A percentile compares a stretch with the other conserved stretches of the same genome.
Evolutionary conservation across 2,888 invertebrate genomes (phyloP).

Genomic region (Acrobeloides nanus): DNA sequence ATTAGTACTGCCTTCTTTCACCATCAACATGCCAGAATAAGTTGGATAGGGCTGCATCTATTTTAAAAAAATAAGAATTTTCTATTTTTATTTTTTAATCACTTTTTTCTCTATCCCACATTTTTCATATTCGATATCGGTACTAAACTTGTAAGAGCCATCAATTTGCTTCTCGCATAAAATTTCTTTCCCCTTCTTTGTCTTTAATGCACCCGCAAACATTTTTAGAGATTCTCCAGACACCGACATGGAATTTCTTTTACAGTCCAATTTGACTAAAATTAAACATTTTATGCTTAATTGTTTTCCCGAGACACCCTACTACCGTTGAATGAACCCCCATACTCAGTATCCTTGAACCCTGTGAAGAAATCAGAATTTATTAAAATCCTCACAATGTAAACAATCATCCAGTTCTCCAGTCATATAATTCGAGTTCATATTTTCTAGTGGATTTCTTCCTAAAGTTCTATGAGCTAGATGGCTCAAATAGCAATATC

Average conservation of each 20-base stretch:
- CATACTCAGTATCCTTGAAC: too few species aligned
- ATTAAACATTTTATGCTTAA: too few species aligned
- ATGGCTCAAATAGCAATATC: constrained; percentile 29
- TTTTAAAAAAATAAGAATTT: constrained; percentile 10
- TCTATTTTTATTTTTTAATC: neutral
- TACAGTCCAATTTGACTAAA: constrained; percentile 25
- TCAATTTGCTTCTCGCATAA: constrained; percentile 26
- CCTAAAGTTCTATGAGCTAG: constrained; percentile 26
- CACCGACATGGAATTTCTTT: constrained; percentile 15
- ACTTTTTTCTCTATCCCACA: constrained; percentile 31
- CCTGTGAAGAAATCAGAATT: neutral
- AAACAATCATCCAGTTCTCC: constrained; percentile 45
- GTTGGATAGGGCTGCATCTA: constrained; percentile 10
- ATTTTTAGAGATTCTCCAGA: constrained; percentile 22
- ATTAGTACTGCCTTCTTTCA: constrained; percentile 44
- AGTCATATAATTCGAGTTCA: constrained; percentile 26
- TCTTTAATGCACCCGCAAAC: constrained; percentile 32
- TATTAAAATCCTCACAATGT: constrained; percentile 29
- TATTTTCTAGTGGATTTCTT: constrained; percentile 28
- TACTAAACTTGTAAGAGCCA: constrained; percentile 26
- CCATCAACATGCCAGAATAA: constrained; percentile 22
- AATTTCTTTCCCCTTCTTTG: constrained; percentile 27
- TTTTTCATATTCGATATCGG: constrained; percentile 32
- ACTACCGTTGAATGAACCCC: too few species aligned
- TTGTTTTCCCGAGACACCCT: too few species aligned